phyloP scores from a whole-genome alignment of 1,140 invertebrate species.

The Philaenus spumarius region DNA sequence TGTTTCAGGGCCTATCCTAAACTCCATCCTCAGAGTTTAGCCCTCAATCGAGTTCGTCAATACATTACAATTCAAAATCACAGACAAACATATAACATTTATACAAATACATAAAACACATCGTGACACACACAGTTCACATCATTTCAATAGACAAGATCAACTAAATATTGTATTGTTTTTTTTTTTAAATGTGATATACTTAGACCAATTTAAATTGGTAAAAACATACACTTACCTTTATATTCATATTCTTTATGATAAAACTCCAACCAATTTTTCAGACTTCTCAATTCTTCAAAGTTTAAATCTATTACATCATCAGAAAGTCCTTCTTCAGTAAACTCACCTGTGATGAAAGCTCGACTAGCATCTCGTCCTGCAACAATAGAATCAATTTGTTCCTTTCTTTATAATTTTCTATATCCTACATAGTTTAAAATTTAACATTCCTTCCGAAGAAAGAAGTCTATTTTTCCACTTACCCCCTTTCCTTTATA shows the following conservation, averaged over 20 bases:
- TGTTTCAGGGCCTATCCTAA: not conserved
- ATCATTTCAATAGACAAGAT: not conserved
- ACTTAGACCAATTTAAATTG: not conserved
- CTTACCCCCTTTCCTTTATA: no score
- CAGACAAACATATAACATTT: no score
- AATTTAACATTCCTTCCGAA: no score
- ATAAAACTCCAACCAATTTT: conserved; percentile 81
- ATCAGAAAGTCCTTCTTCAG: conserved; percentile 64
- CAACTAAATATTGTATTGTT: conserved; percentile 8
- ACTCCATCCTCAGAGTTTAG: not conserved
- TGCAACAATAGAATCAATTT: conserved; percentile 45
- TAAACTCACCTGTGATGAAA: conserved; percentile 88
- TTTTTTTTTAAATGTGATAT: not conserved
- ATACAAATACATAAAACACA: no score
- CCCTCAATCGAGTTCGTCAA: no score
- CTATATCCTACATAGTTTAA: no score
- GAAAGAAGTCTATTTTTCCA: no score
- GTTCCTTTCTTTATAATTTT: no score
- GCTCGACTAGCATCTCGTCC: conserved; percentile 82
- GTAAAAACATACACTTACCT: conserved; percentile 43
- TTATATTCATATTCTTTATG: conserved; percentile 65
- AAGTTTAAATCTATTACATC: conserved; percentile 62
- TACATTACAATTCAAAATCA: no score
- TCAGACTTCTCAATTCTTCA: conserved; percentile 60
- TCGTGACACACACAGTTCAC: not conserved